phyloP scores from a whole-genome alignment of 2,797 vertebrate genomes.

The Choloepus didactylus region DNA sequence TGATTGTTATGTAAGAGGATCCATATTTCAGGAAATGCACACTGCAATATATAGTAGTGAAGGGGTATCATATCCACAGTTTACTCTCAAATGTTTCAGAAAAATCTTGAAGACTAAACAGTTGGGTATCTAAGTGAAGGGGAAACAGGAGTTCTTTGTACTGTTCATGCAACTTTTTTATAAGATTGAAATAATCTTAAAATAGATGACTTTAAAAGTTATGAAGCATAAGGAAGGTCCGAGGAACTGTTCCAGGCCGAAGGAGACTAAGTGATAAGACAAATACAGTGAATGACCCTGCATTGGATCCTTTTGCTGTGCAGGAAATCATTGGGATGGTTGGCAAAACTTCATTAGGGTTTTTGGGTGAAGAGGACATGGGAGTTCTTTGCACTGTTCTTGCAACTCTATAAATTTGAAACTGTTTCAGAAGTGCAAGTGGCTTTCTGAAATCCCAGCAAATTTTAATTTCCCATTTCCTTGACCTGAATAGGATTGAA shows the following conservation, averaged over 20 bases:
- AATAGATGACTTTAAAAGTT: not conserved
- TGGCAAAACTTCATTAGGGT: not conserved
- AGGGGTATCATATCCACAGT: not conserved
- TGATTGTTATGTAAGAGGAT: not conserved
- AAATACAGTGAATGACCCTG: not conserved
- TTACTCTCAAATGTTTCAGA: not conserved
- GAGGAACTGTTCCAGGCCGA: not conserved
- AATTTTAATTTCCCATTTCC: slow-evolving; percentile 28
- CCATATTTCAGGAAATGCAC: not conserved
- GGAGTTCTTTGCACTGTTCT: not conserved
- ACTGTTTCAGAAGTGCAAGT: not conserved
- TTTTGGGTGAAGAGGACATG: not conserved
- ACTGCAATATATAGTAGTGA: not conserved
- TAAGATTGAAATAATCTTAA: slow-evolving; percentile 25
- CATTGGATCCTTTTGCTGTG: not conserved
- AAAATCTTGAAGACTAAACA: slow-evolving; percentile 13
- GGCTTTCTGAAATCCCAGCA: slow-evolving; percentile 8
- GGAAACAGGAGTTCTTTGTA: not conserved
- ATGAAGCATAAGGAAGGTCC: slow-evolving; percentile 17
- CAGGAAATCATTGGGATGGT: not conserved
- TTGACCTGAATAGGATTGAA: not conserved
- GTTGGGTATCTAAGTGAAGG: not conserved
- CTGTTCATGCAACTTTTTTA: not conserved
- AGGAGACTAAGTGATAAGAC: not conserved
- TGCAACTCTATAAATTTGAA: not conserved